These are phyloP conservation scores for Daubentonia madagascariensis DNA, from an alignment of 2,113 vertebrate genomes.

Conservation along the genomic window DNA sequence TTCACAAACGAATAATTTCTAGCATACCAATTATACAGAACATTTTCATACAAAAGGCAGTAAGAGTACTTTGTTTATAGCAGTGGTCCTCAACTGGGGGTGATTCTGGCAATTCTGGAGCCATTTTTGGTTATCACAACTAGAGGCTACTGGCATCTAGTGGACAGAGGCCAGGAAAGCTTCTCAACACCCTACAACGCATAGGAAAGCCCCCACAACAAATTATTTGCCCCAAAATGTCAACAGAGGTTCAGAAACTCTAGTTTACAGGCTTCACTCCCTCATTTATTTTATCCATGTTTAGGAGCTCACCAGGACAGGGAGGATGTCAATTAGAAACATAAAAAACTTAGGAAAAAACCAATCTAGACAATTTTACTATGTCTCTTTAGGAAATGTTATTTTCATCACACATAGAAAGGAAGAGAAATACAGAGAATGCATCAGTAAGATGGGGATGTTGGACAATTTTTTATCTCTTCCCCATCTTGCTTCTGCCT, in stretches of 20 bases:
- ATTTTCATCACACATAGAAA: not conserved
- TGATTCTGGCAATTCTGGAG: not conserved
- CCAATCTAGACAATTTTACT: not conserved
- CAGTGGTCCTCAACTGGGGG: not conserved
- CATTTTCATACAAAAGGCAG: not conserved
- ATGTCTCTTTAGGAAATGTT: not conserved
- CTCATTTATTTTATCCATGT: not conserved
- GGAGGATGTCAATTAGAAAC: not conserved
- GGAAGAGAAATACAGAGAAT: not conserved
- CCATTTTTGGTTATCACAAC: not conserved
- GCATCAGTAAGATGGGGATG: not conserved
- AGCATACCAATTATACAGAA: not conserved
- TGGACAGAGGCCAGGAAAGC: not conserved
- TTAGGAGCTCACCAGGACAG: not conserved
- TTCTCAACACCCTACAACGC: not conserved
- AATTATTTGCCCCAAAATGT: not conserved
- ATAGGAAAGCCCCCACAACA: not conserved
- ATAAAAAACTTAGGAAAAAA: not conserved
- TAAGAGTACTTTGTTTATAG: not conserved
- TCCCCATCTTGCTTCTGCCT: not conserved
- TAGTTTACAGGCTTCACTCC: not conserved
- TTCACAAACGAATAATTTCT: not conserved
- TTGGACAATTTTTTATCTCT: not conserved
- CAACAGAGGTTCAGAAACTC: not conserved
- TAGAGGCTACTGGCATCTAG: not conserved